phyloP scores from a whole-genome alignment of 1,140 invertebrate species.

The Pararge aegeria region DNA sequence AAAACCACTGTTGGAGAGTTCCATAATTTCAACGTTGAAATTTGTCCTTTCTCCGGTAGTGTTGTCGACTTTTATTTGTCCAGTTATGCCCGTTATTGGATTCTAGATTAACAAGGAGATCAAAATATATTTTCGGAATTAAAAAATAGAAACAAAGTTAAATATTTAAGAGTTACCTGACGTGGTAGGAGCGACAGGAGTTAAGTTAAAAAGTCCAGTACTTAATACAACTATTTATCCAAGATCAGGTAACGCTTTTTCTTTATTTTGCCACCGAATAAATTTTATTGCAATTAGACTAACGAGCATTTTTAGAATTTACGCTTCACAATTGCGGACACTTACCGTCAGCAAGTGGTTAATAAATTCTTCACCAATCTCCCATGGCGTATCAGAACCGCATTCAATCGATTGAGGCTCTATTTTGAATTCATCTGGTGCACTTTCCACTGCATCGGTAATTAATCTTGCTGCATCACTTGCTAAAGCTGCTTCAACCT shows the following conservation, averaged over 20 bases:
- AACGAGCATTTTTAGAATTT: too few species aligned
- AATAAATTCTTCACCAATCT: slow-evolving; percentile 53
- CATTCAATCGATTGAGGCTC: slow-evolving; percentile 49
- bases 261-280: too few species aligned
- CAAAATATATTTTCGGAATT: too few species aligned
- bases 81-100: slow-evolving; percentile 80
- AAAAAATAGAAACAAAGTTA: too few species aligned
- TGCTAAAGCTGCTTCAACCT: slow-evolving; percentile 66
- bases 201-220: too few species aligned
- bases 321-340: background rate
- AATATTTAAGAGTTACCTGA: too few species aligned
- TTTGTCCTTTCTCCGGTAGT: slow-evolving; percentile 81
- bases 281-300: too few species aligned
- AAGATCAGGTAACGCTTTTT: too few species aligned
- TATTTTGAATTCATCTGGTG: slow-evolving; percentile 57
- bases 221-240: too few species aligned
- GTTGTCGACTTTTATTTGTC: slow-evolving; percentile 66
- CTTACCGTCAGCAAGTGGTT: slow-evolving; percentile 60
- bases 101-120: too few species aligned
- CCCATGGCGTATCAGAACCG: slow-evolving; percentile 53
- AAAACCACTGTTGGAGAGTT: slow-evolving; percentile 82
- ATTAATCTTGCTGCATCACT: slow-evolving; percentile 64
- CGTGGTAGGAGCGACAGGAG: too few species aligned
- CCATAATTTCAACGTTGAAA: slow-evolving; percentile 72
- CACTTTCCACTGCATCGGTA: slow-evolving; percentile 59